Conservation (phyloP, 1,140 invertebrate species). For the Drosophila asahinai region DNA sequence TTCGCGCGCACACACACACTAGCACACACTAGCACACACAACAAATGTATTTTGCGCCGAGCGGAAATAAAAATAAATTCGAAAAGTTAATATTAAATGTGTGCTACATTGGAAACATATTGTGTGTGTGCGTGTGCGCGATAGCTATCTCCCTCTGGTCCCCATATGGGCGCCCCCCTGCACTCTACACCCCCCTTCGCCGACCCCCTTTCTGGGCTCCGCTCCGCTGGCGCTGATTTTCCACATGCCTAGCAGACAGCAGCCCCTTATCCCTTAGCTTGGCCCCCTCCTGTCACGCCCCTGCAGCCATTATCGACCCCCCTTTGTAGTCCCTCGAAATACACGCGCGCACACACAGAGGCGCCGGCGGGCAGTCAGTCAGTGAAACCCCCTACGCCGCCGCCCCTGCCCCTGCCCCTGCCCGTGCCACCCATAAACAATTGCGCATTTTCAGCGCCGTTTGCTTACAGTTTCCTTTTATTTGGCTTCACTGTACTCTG, state of each 20-base stretch:
- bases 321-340: conserved; percentile 12
- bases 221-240: conserved; percentile 76
- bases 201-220: conserved; percentile 8
- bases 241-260: conserved; percentile 78
- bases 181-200: not conserved
- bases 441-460: conserved; percentile 80
- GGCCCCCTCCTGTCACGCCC: conserved; percentile 8
- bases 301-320: conserved; percentile 19
- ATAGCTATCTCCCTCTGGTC: not conserved
- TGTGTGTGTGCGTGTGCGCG: conserved; percentile 23
- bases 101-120: conserved; percentile 83
- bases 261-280: not conserved
- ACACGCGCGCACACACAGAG: conserved; percentile 22
- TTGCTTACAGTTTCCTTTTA: conserved; percentile 75
- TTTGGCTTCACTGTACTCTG: conserved; percentile 34
- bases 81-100: conserved; percentile 84
- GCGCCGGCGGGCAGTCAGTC: conserved; percentile 47
- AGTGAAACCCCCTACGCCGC: not conserved
- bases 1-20: conserved; percentile 20
- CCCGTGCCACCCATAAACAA: conserved; percentile 65
- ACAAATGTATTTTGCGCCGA: conserved; percentile 63
- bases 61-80: conserved; percentile 83
- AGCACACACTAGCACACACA: conserved; percentile 1
- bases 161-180: not conserved
- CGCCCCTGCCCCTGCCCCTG: too few relatives aligned